These are phyloP conservation scores for Drosophila mayri DNA, from an alignment of 1,140 invertebrate species.

Conservation along the genomic window DNA sequence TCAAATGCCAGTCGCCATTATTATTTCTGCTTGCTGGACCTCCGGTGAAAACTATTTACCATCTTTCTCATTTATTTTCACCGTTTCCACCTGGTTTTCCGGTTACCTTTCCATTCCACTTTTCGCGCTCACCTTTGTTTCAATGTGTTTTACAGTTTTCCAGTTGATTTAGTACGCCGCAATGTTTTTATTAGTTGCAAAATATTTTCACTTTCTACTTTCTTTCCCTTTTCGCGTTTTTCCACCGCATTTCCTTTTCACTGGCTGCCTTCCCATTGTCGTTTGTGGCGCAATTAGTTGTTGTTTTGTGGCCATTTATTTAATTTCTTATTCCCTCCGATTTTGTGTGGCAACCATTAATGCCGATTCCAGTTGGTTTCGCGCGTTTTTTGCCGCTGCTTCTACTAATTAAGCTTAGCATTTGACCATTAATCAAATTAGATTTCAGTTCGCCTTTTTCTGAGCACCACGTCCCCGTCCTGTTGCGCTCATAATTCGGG, in stretches of 20 bases:
- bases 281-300: slow-evolving; percentile 65
- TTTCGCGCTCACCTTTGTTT: slow-evolving; percentile 31
- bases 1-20: slow-evolving; percentile 58
- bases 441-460: slow-evolving; percentile 33
- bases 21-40: slow-evolving; percentile 29
- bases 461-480: slow-evolving; percentile 2
- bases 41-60: slow-evolving; percentile 38
- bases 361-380: slow-evolving; percentile 38
- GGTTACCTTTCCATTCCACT: background rate
- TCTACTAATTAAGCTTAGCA: slow-evolving; percentile 78
- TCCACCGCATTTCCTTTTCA: slow-evolving; percentile 43
- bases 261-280: slow-evolving; percentile 52
- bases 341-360: slow-evolving; percentile 41
- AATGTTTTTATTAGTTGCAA: slow-evolving; percentile 77
- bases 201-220: slow-evolving; percentile 57
- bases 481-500: slow-evolving; percentile 57
- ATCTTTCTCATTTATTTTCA: slow-evolving; percentile 51
- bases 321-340: slow-evolving; percentile 21
- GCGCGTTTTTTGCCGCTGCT: slow-evolving; percentile 27
- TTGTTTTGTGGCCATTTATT: slow-evolving; percentile 60
- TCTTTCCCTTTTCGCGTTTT: background rate
- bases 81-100: slow-evolving; percentile 14
- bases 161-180: slow-evolving; percentile 73
- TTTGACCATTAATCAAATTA: slow-evolving; percentile 83
- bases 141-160: slow-evolving; percentile 58